Evolutionary conservation across 2,888 invertebrate species (phyloP), one percentile per base, ranked within the genome.

Genomic region (Nomada flava): DNA sequence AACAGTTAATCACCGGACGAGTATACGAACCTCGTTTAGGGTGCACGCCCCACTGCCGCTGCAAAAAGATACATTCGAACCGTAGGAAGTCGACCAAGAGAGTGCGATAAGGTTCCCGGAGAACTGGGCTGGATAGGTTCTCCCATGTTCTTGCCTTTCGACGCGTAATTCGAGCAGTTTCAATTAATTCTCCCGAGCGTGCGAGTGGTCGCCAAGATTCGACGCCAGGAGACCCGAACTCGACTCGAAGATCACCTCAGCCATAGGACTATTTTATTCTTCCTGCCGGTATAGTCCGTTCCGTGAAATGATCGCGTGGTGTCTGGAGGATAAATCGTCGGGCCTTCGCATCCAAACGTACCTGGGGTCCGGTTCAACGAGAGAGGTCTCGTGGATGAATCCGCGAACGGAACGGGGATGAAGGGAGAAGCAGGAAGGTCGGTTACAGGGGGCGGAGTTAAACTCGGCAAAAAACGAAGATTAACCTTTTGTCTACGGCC

Each of bases 401-500:
- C n/a, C 67, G 65, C 44, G 52, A 15, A 15, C 13, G 20, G 64
- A 60, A 60, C 44, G 23, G 15, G 70, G 64, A 64, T 59, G 47
- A 29, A 47, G 42, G 26, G 62, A 65, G 42, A 70, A 78, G 55
- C 53, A 47, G 76, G 11, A 53, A 15, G 68, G 63, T 23, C n/a
- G 53, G 50, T 62, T 76, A 77, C 44, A 29, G 23, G 26, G 57
- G 83, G 36, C 29, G 68, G 88, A 89, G 90, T 89, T 91, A 90
- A 92, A 92, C 88, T 89, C 87, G 75, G 73, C 78, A 86, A 89
- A 89, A 90, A 90, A 90, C 82, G 88, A 92, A 92, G 92, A 93
- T 93, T 93, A 93, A 92, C 92, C 93, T 92, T 93, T 93, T 93
- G 92, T 93, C 92, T 89, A 89, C 82, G 86, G 88, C 71, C 86